Percentiles rank a stretch among this genome's conserved stretches.
Evolutionary conservation across 2,888 invertebrate species (phyloP).

Genomic region (Anticlea derivata): DNA sequence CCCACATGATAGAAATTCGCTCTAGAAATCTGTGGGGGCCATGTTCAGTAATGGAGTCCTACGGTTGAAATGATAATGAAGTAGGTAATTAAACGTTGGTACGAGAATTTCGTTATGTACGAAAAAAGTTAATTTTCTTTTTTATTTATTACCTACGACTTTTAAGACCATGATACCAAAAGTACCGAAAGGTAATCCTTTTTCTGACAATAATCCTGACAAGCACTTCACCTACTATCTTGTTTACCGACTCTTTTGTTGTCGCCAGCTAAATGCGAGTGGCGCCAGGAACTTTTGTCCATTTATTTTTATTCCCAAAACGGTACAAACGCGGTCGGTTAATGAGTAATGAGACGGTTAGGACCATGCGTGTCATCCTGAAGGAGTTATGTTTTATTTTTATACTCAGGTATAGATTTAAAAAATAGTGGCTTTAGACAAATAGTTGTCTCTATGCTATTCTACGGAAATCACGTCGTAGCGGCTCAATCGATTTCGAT

Average conservation of each 20-base stretch:
- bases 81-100: no score
- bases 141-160: neutral
- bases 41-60: no score
- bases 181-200: neutral
- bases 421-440: no score
- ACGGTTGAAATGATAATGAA: no score
- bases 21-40: no score
- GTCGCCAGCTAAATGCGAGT: slow-evolving; percentile 44
- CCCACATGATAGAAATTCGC: no score
- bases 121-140: no score
- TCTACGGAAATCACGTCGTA: no score
- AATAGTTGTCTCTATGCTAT: no score
- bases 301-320: slow-evolving; percentile 67
- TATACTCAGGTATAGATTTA: no score
- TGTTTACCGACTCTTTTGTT: slow-evolving; percentile 36
- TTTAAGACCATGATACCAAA: slow-evolving; percentile 5
- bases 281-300: slow-evolving; percentile 65
- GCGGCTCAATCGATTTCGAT: no score
- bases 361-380: slow-evolving; percentile 32
- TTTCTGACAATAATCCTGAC: slow-evolving; percentile 7
- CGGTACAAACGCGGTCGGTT: slow-evolving; percentile 54
- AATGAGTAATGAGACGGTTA: slow-evolving; percentile 69
- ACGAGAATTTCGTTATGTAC: no score
- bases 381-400: slow-evolving; percentile 5
- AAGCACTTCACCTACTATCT: slow-evolving; percentile 19